Conservation (phyloP, 2,797 vertebrate species). For the Eleutherodactylus coqui region DNA sequence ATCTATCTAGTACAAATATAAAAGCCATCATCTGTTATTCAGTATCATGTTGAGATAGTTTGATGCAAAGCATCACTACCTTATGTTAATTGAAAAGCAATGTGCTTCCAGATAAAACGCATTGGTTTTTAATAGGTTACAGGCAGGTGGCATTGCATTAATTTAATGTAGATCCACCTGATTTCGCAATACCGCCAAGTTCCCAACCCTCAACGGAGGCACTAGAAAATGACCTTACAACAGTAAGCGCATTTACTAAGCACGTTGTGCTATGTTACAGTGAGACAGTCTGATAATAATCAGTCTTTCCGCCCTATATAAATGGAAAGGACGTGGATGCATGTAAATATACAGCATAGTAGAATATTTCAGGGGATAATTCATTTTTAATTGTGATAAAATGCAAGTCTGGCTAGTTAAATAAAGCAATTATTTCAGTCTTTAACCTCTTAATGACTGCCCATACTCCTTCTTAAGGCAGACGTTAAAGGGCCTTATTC, state of each 20-base stretch:
- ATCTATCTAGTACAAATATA: neutral
- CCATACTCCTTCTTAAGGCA: too few species aligned
- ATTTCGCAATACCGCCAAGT: neutral
- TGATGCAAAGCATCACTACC: neutral
- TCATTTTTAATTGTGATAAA: too few species aligned
- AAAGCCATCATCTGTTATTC: neutral
- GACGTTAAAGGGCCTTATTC: too few species aligned
- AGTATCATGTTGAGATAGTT: neutral
- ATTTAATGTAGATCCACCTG: neutral
- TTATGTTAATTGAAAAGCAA: constrained; percentile 18
- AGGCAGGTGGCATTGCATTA: neutral
- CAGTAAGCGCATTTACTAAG: neutral
- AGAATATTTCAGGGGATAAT: too few species aligned
- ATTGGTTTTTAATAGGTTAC: neutral
- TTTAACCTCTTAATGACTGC: too few species aligned
- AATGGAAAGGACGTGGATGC: too few species aligned
- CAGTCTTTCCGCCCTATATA: too few species aligned
- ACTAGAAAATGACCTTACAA: neutral
- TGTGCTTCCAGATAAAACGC: neutral
- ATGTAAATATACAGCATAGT: too few species aligned
- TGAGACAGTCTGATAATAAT: too few species aligned
- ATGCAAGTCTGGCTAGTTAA: too few species aligned
- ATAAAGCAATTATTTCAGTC: too few species aligned
- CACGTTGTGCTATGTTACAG: too few species aligned
- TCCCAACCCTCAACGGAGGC: neutral